phyloP scores from a whole-genome alignment of 2,797 vertebrate species.

The Danio aesculapii region DNA sequence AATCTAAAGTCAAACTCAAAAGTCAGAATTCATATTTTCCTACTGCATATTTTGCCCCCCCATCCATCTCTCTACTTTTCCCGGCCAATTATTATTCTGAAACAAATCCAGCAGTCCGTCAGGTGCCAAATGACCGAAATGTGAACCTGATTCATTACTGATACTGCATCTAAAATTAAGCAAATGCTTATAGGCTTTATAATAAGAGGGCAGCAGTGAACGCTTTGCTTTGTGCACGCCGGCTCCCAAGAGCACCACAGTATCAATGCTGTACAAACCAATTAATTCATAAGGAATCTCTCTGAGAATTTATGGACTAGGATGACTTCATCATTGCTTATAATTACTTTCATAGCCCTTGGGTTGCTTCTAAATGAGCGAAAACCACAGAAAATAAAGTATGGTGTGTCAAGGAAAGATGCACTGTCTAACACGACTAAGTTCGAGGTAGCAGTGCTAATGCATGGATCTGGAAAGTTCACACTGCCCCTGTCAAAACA shows the following conservation, averaged over 20 bases:
- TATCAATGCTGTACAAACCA: conserved; percentile 57
- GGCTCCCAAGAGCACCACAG: conserved; percentile 47
- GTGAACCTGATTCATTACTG: conserved; percentile 47
- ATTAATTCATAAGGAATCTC: conserved; percentile 56
- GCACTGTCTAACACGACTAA: conserved; percentile 1
- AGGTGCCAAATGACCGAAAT: conserved; percentile 48
- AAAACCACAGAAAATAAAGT: conserved; percentile 29
- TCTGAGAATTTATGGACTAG: conserved; percentile 45
- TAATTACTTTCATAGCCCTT: conserved; percentile 60
- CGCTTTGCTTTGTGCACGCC: conserved; percentile 42
- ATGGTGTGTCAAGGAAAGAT: conserved; percentile 16
- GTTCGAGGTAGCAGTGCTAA: not conserved
- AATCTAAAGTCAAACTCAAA: not conserved
- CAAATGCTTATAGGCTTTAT: conserved; percentile 47
- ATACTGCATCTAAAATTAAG: conserved; percentile 46
- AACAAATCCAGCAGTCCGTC: conserved; percentile 44
- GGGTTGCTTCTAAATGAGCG: conserved; percentile 46
- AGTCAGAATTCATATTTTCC: conserved; percentile 21
- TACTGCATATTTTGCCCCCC: not conserved
- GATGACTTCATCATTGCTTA: conserved; percentile 63
- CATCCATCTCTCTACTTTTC: not conserved
- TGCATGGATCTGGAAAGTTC: not conserved
- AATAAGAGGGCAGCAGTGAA: conserved; percentile 45
- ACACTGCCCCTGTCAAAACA: not conserved
- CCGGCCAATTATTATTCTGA: conserved; percentile 36